Percentiles rank a stretch among this genome's conserved stretches.
These are phyloP conservation scores for Myotis yumanensis DNA, from an alignment of 2,113 vertebrate genomes.

Conservation along the genomic window DNA sequence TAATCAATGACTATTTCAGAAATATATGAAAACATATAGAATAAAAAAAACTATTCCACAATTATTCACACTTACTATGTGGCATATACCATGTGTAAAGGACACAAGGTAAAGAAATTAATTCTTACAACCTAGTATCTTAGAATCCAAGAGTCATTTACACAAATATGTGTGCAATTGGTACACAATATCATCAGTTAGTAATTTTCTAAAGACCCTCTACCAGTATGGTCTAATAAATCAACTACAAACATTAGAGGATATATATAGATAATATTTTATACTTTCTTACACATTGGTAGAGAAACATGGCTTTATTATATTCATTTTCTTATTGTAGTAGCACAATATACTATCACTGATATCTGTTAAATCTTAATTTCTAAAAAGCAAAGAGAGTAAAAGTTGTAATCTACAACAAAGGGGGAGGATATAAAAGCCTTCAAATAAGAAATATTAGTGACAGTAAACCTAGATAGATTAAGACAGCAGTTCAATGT, in stretches of 20 bases:
- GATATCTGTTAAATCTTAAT: not conserved
- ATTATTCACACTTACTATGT: not conserved
- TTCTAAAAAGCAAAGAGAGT: not conserved
- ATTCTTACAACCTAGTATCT: not conserved
- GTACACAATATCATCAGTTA: not conserved
- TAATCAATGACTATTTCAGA: not conserved
- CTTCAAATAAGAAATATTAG: slow-evolving; percentile 14
- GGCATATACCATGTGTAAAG: not conserved
- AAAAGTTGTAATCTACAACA: not conserved
- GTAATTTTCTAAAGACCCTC: not conserved
- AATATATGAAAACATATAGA: not conserved
- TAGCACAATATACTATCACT: not conserved
- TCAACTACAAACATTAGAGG: not conserved
- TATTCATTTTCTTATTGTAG: not conserved
- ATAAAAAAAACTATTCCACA: not conserved
- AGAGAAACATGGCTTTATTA: not conserved
- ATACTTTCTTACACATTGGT: not conserved
- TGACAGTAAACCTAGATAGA: not conserved
- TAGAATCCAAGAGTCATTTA: not conserved
- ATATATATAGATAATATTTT: not conserved
- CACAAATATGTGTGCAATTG: not conserved
- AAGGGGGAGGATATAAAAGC: not conserved
- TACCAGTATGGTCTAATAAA: not conserved
- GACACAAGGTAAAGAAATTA: not conserved
- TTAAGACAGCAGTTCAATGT: not conserved